Conservation (phyloP, 2,797 vertebrate species). For the Euthynnus affinis region DNA sequence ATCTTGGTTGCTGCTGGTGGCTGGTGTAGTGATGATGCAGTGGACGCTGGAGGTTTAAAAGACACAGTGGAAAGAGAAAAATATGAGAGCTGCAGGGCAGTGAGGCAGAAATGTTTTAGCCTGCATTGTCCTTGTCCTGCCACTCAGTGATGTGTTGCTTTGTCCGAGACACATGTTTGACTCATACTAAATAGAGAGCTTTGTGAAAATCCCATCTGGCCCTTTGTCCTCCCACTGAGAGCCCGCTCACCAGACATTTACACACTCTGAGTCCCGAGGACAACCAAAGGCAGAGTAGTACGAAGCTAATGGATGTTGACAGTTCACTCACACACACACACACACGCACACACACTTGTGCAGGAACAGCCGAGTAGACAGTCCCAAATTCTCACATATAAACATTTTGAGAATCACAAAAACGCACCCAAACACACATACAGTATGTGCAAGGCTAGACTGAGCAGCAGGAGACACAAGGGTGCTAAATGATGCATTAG, state of each 20-base stretch:
- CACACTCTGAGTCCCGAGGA: slow-evolving; percentile 41
- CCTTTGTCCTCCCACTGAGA: slow-evolving; percentile 62
- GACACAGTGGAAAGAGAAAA: slow-evolving; percentile 17
- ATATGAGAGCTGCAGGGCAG: slow-evolving; percentile 18
- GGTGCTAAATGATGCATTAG: slow-evolving; percentile 61
- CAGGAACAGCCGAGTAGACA: slow-evolving; percentile 35
- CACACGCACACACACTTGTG: slow-evolving; percentile 15
- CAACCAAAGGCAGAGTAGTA: slow-evolving; percentile 37
- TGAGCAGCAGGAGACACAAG: slow-evolving; percentile 27
- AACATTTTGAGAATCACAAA: slow-evolving; percentile 42
- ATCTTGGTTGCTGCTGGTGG: not conserved
- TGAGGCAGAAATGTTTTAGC: slow-evolving; percentile 43
- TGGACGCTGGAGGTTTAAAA: slow-evolving; percentile 22
- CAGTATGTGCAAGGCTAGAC: slow-evolving; percentile 14
- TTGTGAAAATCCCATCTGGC: slow-evolving; percentile 71
- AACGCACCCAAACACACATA: slow-evolving; percentile 27
- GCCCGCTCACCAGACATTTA: slow-evolving; percentile 50
- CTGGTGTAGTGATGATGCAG: slow-evolving; percentile 2
- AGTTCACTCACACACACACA: slow-evolving; percentile 33
- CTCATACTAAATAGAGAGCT: slow-evolving; percentile 67
- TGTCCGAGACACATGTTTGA: slow-evolving; percentile 65
- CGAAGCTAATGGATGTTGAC: slow-evolving; percentile 42
- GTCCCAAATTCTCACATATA: slow-evolving; percentile 25
- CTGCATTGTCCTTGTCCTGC: slow-evolving; percentile 58
- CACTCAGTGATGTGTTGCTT: slow-evolving; percentile 46